A percentile compares a stretch with the other conserved stretches of the same genome.
These are phyloP conservation scores for Chromis chromis DNA, from an alignment of 2,797 vertebrate genomes.

Conservation along the genomic window DNA sequence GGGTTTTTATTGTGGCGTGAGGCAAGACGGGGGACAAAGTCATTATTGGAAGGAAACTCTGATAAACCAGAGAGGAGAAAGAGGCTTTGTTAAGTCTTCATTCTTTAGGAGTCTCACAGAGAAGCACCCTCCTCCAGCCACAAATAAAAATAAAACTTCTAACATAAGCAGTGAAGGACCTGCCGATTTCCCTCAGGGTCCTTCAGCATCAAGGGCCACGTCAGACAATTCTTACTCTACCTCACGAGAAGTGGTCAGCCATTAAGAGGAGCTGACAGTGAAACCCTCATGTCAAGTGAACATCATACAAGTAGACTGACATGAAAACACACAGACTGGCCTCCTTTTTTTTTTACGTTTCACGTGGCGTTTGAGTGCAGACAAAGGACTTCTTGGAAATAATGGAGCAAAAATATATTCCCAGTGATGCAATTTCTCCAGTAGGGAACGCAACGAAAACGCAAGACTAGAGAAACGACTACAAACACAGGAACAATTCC, in stretches of 20 bases:
- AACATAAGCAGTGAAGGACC: conserved; percentile 50
- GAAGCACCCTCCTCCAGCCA: conserved; percentile 39
- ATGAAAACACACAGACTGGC: conserved; percentile 43
- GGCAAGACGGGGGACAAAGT: conserved; percentile 57
- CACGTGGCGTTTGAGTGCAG: conserved; percentile 31
- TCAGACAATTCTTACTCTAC: conserved; percentile 49
- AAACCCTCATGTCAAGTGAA: conserved; percentile 76
- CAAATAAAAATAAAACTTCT: conserved; percentile 73
- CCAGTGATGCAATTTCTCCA: conserved; percentile 56
- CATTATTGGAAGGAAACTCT: conserved; percentile 82
- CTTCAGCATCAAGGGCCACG: conserved; percentile 73
- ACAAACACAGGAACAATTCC: conserved; percentile 17
- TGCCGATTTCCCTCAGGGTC: conserved; percentile 66
- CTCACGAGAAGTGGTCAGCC: conserved; percentile 66
- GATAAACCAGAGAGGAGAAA: conserved; percentile 80
- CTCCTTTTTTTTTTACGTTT: conserved; percentile 49
- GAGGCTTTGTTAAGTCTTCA: conserved; percentile 80
- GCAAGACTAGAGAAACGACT: conserved; percentile 43
- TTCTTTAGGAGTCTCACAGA: conserved; percentile 82
- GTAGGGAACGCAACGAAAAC: conserved; percentile 45
- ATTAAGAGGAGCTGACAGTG: conserved; percentile 63
- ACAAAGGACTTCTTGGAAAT: conserved; percentile 52
- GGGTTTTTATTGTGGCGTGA: conserved; percentile 72
- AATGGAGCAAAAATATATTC: conserved; percentile 35
- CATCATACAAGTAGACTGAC: conserved; percentile 53